Percentiles rank a stretch among this genome's conserved stretches.
phyloP scores from a whole-genome alignment of 1,140 invertebrate species.

The Drosophila seguyi region DNA sequence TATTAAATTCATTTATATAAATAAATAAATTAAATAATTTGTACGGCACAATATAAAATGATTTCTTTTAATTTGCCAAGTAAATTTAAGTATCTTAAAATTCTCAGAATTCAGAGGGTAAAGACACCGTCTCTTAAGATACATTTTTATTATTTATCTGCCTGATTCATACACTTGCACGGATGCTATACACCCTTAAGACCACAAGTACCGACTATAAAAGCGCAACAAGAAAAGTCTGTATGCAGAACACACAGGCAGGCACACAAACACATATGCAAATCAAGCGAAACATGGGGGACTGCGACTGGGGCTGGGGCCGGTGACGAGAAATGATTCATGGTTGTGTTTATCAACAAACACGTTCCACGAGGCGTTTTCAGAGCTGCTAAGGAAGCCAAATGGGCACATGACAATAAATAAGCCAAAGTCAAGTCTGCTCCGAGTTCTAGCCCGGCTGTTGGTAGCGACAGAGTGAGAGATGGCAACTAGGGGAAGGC shows the following conservation, averaged over 20 bases:
- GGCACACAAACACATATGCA: slow-evolving; percentile 52
- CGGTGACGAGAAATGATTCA: slow-evolving; percentile 76
- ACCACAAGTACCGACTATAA: slow-evolving; percentile 20
- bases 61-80: too few relatives aligned
- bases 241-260: slow-evolving; percentile 35
- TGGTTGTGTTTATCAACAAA: slow-evolving; percentile 81
- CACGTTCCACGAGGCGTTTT: slow-evolving; percentile 73
- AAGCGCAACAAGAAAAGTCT: slow-evolving; percentile 75
- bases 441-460: slow-evolving; percentile 27
- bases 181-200: slow-evolving; percentile 4
- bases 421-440: slow-evolving; percentile 65
- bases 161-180: neutral
- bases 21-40: neutral
- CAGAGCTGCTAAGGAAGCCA: slow-evolving; percentile 60
- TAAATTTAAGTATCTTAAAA: neutral
- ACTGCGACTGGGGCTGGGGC: slow-evolving; percentile 2
- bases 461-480: slow-evolving; percentile 7
- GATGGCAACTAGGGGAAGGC: slow-evolving; percentile 3
- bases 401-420: slow-evolving; percentile 70
- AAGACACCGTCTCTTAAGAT: neutral
- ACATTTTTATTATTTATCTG: neutral
- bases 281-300: slow-evolving; percentile 66
- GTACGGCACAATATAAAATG: too few relatives aligned
- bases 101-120: neutral
- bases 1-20: neutral